A percentile compares a stretch with the other conserved stretches of the same genome.
These are phyloP conservation scores for Drosophila bocki DNA, from an alignment of 1,140 invertebrate genomes.

Conservation along the genomic window DNA sequence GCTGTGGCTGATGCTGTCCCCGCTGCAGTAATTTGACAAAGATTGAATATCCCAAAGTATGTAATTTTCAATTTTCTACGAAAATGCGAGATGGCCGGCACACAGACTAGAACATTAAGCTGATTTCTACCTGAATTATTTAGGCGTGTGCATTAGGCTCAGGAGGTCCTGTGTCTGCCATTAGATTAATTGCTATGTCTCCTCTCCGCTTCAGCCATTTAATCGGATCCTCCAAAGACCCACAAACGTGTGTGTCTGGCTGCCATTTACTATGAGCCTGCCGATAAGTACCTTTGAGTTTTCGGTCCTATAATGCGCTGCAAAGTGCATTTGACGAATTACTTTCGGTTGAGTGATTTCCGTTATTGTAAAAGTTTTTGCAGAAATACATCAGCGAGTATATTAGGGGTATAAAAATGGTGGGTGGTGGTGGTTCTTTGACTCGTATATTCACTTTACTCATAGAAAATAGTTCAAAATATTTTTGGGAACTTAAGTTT, in stretches of 20 bases:
- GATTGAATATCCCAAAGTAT: constrained; percentile 54
- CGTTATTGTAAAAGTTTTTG: constrained; percentile 4
- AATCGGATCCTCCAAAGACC: constrained; percentile 15
- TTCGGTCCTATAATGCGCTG: background rate
- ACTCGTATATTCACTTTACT: background rate
- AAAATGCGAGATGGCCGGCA: constrained; percentile 19
- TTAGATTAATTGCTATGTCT: constrained; percentile 46
- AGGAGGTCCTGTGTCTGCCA: constrained; percentile 29
- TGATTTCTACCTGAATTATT: constrained; percentile 47
- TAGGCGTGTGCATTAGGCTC: constrained; percentile 33
- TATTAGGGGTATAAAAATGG: background rate
- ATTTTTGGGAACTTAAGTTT: background rate
- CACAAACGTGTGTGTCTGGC: constrained; percentile 1
- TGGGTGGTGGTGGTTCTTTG: background rate
- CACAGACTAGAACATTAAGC: constrained; percentile 29
- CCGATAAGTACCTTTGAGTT: constrained; percentile 15
- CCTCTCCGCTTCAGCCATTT: background rate
- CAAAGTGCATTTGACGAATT: constrained; percentile 33
- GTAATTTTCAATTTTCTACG: constrained; percentile 50
- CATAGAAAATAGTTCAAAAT: background rate
- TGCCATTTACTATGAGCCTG: constrained; percentile 6
- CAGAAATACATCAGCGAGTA: background rate
- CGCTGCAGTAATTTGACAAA: constrained; percentile 52
- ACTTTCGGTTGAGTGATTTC: constrained; percentile 15
- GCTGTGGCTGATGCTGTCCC: constrained; percentile 5